A percentile compares a stretch with the other conserved stretches of the same genome.
Conservation (phyloP, 2,113 vertebrate species). For the Stomatorhinus ivindoensis region DNA sequence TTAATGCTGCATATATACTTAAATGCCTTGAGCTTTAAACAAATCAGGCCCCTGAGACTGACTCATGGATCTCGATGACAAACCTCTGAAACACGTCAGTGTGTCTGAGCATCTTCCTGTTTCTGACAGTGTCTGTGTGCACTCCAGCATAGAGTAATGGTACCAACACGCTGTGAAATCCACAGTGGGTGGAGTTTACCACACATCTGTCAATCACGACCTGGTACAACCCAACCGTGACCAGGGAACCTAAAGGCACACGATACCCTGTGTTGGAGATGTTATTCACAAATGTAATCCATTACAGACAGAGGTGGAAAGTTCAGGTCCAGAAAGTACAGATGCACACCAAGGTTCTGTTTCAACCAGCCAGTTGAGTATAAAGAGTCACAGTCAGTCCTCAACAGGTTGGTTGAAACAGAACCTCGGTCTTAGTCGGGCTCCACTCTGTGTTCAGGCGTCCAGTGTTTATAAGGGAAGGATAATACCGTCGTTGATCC, state of each 20-base stretch:
- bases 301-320: too few relatives aligned
- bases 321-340: too few relatives aligned
- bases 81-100: not conserved
- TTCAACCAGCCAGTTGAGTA: too few relatives aligned
- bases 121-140: not conserved
- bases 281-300: too few relatives aligned
- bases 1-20: not conserved
- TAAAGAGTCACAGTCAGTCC: too few relatives aligned
- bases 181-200: not conserved
- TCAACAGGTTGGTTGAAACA: too few relatives aligned
- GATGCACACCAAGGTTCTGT: too few relatives aligned
- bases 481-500: not conserved
- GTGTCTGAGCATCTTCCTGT: not conserved
- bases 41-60: not conserved
- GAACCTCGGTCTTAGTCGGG: too few relatives aligned
- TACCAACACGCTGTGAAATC: not conserved
- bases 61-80: not conserved
- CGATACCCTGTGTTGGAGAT: not conserved
- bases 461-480: not conserved
- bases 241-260: not conserved
- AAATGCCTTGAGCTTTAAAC: not conserved
- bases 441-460: not conserved
- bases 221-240: not conserved
- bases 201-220: not conserved
- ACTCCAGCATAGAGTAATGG: not conserved